phyloP scores from a whole-genome alignment of 2,113 vertebrate genomes.

The Himantopus leucocephalus region DNA sequence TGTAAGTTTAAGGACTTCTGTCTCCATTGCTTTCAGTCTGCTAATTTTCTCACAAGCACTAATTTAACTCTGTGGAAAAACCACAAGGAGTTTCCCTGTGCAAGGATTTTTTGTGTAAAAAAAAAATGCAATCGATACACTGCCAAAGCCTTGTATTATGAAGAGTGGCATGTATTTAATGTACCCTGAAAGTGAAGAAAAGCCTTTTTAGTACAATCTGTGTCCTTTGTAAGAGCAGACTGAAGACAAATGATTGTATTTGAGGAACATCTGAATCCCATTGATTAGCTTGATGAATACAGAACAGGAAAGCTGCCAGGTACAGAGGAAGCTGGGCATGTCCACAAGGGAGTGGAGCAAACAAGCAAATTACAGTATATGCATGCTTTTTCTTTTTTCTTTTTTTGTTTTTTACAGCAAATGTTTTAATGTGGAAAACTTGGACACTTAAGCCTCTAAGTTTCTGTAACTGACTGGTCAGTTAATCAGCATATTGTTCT shows the following conservation, averaged over 20 bases:
- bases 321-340: conserved; percentile 48
- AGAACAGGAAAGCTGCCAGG: conserved; percentile 50
- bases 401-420: neutral
- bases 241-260: neutral
- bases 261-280: conserved; percentile 41
- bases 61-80: conserved; percentile 1
- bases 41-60: conserved; percentile 21
- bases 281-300: conserved; percentile 34
- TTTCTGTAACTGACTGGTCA: neutral
- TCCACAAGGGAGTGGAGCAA: conserved; percentile 39
- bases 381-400: neutral
- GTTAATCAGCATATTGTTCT: neutral
- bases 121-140: neutral
- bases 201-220: neutral
- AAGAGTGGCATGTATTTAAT: neutral
- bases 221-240: neutral
- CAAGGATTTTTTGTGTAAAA: neutral
- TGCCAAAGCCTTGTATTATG: neutral
- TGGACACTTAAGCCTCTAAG: neutral
- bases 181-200: neutral
- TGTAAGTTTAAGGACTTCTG: neutral
- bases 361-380: conserved; percentile 29
- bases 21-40: neutral
- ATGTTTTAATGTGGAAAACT: conserved; percentile 15
- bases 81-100: neutral